These are phyloP conservation scores for Mycteria americana DNA, from an alignment of 2,797 vertebrate genomes.

Conservation along the genomic window DNA sequence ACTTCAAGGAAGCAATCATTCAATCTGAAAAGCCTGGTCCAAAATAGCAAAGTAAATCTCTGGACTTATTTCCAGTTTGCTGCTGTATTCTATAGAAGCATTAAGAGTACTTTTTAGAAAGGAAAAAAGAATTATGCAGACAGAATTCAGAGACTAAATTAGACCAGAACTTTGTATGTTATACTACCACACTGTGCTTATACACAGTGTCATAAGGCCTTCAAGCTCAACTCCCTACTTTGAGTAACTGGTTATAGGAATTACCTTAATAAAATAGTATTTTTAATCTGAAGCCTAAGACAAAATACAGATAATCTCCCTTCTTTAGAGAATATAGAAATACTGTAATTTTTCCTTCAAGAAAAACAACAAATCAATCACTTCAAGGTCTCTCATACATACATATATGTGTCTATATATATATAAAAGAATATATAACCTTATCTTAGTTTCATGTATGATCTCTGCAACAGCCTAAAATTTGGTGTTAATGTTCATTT, in stretches of 20 bases:
- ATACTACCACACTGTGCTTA: not conserved
- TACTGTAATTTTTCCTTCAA: not conserved
- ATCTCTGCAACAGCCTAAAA: not conserved
- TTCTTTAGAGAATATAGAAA: not conserved
- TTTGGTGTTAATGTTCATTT: not conserved
- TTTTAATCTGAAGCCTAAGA: not conserved
- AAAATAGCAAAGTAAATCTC: not conserved
- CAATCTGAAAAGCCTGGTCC: not conserved
- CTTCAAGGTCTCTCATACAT: not conserved
- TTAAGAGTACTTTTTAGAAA: not conserved
- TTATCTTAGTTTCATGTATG: not conserved
- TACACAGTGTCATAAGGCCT: not conserved
- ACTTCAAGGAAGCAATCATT: not conserved
- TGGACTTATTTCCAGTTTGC: not conserved
- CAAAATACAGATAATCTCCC: not conserved
- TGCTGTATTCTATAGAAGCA: not conserved
- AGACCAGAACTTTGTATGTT: not conserved
- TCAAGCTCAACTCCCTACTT: not conserved
- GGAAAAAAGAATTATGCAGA: not conserved
- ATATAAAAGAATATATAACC: not conserved
- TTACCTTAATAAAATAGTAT: not conserved
- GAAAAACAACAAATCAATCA: not conserved
- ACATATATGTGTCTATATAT: not conserved
- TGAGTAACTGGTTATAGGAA: not conserved
- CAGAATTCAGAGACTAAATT: not conserved